These are phyloP conservation scores for Coilia nasus DNA, from an alignment of 2,797 vertebrate species.

Conservation along the genomic window DNA sequence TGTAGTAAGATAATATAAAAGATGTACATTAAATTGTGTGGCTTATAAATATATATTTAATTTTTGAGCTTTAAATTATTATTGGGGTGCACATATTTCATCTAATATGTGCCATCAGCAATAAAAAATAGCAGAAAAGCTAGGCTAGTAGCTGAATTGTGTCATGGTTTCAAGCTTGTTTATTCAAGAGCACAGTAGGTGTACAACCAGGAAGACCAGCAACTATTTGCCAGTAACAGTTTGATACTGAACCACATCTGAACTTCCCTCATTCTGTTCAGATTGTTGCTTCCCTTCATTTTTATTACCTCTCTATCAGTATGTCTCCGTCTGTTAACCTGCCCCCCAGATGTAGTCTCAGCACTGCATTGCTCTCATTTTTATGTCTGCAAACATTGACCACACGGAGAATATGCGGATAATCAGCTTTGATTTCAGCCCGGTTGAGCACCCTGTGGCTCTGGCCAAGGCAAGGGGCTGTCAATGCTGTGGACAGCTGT, in stretches of 20 bases:
- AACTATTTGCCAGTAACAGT: background rate
- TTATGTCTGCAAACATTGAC: background rate
- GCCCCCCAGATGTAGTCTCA: background rate
- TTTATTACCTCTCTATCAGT: background rate
- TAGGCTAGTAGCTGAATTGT: background rate
- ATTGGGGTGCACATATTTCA: background rate
- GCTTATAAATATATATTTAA: background rate
- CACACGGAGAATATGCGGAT: background rate
- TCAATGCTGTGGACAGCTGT: background rate
- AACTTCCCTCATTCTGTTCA: background rate
- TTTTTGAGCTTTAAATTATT: background rate
- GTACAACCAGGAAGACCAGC: background rate
- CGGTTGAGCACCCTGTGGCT: background rate
- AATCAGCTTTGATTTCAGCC: background rate
- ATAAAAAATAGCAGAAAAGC: background rate
- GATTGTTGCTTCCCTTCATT: background rate
- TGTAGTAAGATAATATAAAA: background rate
- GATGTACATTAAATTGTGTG: background rate
- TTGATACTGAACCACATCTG: too few relatives aligned
- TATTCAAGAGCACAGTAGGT: background rate
- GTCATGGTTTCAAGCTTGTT: background rate
- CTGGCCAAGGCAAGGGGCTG: background rate
- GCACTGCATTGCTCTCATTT: background rate
- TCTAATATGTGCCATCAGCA: background rate
- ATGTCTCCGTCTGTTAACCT: background rate